Evolutionary conservation across 2,888 invertebrate species (phyloP).

Genomic region (Eudemis profundana): DNA sequence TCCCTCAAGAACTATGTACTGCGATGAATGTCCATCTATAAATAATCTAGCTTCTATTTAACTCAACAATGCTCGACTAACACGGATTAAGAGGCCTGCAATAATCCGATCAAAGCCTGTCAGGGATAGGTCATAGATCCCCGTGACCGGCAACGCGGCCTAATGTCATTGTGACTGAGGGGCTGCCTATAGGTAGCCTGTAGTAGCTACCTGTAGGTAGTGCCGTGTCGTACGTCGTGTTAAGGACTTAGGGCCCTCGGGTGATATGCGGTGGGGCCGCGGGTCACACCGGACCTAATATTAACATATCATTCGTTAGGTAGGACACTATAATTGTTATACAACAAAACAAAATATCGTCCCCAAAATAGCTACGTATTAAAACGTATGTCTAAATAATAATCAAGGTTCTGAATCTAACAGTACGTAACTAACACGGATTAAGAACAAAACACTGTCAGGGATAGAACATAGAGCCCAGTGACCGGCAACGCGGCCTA

Average conservation of each 20-base stretch:
- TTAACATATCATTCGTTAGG: background rate
- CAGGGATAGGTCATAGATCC: slow-evolving; percentile 19
- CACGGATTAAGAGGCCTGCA: slow-evolving; percentile 1
- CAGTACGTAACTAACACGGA: background rate
- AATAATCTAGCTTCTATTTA: too few species aligned
- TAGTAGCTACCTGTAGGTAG: background rate
- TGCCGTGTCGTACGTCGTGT: background rate
- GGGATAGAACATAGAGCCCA: slow-evolving; percentile 17
- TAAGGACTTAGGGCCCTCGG: slow-evolving; percentile 1
- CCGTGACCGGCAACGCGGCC: slow-evolving; percentile 13
- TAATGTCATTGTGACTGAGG: slow-evolving; percentile 24
- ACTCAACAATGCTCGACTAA: background rate
- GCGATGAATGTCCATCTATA: too few species aligned
- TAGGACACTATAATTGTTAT: too few species aligned
- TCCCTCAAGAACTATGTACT: too few species aligned
- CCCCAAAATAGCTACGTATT: too few species aligned
- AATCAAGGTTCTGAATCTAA: too few species aligned
- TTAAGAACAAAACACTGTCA: slow-evolving; percentile 7
- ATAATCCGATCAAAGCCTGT: slow-evolving; percentile 26
- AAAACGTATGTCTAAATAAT: too few species aligned
- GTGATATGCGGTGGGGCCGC: background rate
- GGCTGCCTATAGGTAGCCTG: background rate
- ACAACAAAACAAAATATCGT: too few species aligned
- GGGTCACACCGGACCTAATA: slow-evolving; percentile 16
- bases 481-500: slow-evolving; percentile 17